Evolutionary conservation across 1,140 invertebrate species (phyloP).

Genomic region (Vanessa atalanta): DNA sequence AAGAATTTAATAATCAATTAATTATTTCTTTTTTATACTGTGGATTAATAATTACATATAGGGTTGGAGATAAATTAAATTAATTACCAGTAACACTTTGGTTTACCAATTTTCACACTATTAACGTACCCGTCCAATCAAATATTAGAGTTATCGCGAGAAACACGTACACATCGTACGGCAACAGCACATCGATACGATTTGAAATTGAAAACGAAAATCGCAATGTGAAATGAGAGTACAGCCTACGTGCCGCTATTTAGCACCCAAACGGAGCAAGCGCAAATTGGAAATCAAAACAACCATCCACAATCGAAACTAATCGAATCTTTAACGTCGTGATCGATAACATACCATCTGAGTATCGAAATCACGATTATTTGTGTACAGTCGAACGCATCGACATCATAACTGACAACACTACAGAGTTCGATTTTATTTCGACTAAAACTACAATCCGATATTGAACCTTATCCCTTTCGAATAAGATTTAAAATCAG

Average conservation of each 20-base stretch:
- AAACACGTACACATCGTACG: slow-evolving; percentile 33
- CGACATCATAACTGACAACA: slow-evolving; percentile 35
- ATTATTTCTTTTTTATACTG: too few species aligned
- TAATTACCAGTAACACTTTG: slow-evolving; percentile 14
- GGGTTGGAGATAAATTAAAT: neutral
- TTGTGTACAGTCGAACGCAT: slow-evolving; percentile 50
- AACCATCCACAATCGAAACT: slow-evolving; percentile 74
- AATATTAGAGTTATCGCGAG: slow-evolving; percentile 44
- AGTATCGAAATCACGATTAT: slow-evolving; percentile 77
- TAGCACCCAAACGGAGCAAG: slow-evolving; percentile 74
- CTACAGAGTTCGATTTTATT: slow-evolving; percentile 38
- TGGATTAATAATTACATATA: too few species aligned
- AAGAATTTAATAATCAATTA: too few species aligned
- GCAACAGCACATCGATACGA: slow-evolving; percentile 39
- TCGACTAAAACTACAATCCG: slow-evolving; percentile 3
- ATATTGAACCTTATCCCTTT: slow-evolving; percentile 18
- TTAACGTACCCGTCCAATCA: slow-evolving; percentile 29
- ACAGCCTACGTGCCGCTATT: slow-evolving; percentile 75
- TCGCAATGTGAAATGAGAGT: slow-evolving; percentile 62
- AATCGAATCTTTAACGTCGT: slow-evolving; percentile 77
- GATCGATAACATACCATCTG: slow-evolving; percentile 74
- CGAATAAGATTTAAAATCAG: neutral
- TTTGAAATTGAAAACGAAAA: slow-evolving; percentile 67
- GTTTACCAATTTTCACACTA: slow-evolving; percentile 21
- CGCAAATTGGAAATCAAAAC: slow-evolving; percentile 80